Evolutionary conservation across 2,797 vertebrate genomes (phyloP).

Genomic region (Muscicapa striata): DNA sequence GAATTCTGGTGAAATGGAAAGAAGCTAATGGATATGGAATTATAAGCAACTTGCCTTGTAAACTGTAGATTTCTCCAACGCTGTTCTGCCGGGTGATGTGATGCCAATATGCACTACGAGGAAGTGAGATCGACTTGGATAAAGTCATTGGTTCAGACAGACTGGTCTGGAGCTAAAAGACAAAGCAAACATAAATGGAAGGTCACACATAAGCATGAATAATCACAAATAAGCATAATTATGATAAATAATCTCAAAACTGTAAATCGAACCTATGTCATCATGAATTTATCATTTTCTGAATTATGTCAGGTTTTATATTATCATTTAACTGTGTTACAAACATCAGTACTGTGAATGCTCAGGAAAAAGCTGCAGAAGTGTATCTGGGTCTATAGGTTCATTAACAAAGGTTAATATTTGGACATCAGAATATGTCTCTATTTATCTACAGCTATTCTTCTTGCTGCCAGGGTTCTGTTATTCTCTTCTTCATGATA

Average conservation of each 20-base stretch:
- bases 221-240: too few species aligned
- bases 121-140: slow-evolving; percentile 96
- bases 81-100: slow-evolving; percentile 98
- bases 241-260: neutral
- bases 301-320: neutral
- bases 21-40: neutral
- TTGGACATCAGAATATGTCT: neutral
- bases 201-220: neutral
- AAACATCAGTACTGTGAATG: neutral
- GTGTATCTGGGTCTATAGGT: neutral
- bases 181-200: slow-evolving; percentile 29
- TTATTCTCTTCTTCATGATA: neutral
- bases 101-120: slow-evolving; percentile 97
- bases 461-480: neutral
- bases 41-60: slow-evolving; percentile 87
- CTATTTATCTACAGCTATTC: neutral
- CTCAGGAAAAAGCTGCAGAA: neutral
- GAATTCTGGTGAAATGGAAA: slow-evolving; percentile 17
- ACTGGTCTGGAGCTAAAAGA: slow-evolving; percentile 88
- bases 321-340: neutral
- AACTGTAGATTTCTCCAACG: slow-evolving; percentile 95
- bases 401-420: neutral
- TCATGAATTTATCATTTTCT: neutral
- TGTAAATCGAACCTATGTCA: neutral
- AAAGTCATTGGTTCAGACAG: slow-evolving; percentile 87